phyloP scores from a whole-genome alignment of 2,888 invertebrate species.

The Himalopsyche kuldschensis region DNA sequence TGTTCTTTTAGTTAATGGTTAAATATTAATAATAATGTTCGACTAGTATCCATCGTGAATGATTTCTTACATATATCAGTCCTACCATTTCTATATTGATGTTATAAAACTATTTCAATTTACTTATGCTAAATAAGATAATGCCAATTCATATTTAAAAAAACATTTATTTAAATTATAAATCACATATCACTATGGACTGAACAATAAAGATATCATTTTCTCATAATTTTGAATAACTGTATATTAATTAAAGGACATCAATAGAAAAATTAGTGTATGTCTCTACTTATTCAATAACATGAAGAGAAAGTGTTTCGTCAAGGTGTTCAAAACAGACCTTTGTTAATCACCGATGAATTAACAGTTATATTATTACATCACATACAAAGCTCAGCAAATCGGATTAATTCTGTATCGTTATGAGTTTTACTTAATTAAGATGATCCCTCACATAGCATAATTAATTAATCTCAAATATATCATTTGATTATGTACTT shows the following conservation, averaged over 20 bases:
- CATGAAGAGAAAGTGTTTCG: not conserved
- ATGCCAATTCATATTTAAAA: not conserved
- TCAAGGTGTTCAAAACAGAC: not conserved
- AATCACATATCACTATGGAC: not conserved
- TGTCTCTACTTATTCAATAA: not conserved
- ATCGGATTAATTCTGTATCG: not conserved
- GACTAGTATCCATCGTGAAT: too few species aligned
- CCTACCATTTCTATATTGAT: too few species aligned
- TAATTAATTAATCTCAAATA: not conserved
- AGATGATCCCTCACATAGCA: too few species aligned
- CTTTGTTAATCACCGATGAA: not conserved
- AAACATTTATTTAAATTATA: not conserved
- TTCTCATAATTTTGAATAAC: not conserved
- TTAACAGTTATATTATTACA: not conserved
- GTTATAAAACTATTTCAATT: too few species aligned
- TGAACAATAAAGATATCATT: not conserved
- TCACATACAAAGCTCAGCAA: not conserved
- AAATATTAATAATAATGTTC: too few species aligned
- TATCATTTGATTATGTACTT: not conserved
- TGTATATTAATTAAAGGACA: not conserved
- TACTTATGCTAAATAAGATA: not conserved
- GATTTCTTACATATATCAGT: too few species aligned
- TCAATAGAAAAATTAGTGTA: not conserved
- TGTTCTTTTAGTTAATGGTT: too few species aligned
- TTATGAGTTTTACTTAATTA: too few species aligned